A percentile compares a stretch with the other conserved stretches of the same genome.
Conservation (phyloP, 2,888 invertebrate genomes). For the Aphidoletes aphidimyza region DNA sequence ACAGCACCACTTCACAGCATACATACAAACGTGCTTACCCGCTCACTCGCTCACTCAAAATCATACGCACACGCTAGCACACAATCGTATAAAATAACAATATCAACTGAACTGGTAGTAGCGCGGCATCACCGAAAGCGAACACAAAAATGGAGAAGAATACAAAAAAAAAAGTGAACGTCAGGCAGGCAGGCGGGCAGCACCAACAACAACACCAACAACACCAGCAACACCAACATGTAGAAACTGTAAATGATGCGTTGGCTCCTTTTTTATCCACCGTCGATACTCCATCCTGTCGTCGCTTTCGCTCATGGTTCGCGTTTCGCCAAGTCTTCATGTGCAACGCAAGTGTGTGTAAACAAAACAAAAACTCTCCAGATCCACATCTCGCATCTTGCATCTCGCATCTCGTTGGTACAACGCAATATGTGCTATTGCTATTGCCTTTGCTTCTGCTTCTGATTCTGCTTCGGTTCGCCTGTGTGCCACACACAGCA, state of each 20-base stretch:
- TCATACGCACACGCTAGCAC: neutral
- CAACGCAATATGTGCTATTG: too few species aligned
- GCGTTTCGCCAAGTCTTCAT: conserved; percentile 33
- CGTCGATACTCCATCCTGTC: neutral
- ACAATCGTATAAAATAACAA: conserved; percentile 11
- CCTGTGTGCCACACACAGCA: neutral
- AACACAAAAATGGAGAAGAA: neutral
- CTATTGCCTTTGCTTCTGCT: too few species aligned
- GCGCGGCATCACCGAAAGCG: neutral
- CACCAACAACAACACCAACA: too few species aligned
- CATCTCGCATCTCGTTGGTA: neutral
- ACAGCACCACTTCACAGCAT: neutral
- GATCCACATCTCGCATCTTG: conserved; percentile 2
- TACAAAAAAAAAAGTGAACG: too few species aligned
- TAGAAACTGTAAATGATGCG: conserved; percentile 29
- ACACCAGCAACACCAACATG: too few species aligned
- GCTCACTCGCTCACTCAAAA: neutral
- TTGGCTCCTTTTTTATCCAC: conserved; percentile 13
- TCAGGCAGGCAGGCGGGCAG: neutral
- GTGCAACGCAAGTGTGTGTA: conserved; percentile 49
- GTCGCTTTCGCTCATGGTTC: neutral
- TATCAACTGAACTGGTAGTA: neutral
- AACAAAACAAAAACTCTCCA: conserved; percentile 48
- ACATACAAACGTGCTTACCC: neutral
- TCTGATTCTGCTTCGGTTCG: too few species aligned